phyloP scores from a whole-genome alignment of 2,797 vertebrate genomes.

The Peromyscus nudipes region DNA sequence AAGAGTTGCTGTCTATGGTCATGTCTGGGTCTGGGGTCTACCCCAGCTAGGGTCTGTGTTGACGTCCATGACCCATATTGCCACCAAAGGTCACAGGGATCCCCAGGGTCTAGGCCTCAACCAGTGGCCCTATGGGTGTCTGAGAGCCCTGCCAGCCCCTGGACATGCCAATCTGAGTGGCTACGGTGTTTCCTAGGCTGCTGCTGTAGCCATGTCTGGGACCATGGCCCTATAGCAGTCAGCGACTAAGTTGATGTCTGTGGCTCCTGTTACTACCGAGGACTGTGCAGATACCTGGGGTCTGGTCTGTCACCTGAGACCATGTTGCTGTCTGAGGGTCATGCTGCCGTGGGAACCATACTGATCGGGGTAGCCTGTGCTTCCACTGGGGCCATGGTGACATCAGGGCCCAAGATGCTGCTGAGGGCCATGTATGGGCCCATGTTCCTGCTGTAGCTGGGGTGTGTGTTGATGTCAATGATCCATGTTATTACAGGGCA shows the following conservation, averaged over 20 bases:
- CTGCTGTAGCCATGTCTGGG: background rate
- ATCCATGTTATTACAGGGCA: background rate
- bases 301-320: background rate
- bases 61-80: background rate
- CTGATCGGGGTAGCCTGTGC: background rate
- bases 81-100: background rate
- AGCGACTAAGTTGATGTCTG: background rate
- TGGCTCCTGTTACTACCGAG: background rate
- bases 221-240: background rate
- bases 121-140: background rate
- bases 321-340: background rate
- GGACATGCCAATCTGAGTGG: background rate
- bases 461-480: background rate
- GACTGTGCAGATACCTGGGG: too few species aligned
- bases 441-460: background rate
- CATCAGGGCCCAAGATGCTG: background rate
- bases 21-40: too few species aligned
- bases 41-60: background rate
- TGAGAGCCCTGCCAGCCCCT: background rate
- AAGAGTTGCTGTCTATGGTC: fast-evolving
- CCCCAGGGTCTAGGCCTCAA: background rate
- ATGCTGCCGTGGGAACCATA: too few species aligned
- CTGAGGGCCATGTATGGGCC: background rate
- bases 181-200: background rate
- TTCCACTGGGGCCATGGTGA: background rate